These are phyloP conservation scores for Artemia sp. DNA, from an alignment of 2,888 invertebrate species.

Conservation along the genomic window DNA sequence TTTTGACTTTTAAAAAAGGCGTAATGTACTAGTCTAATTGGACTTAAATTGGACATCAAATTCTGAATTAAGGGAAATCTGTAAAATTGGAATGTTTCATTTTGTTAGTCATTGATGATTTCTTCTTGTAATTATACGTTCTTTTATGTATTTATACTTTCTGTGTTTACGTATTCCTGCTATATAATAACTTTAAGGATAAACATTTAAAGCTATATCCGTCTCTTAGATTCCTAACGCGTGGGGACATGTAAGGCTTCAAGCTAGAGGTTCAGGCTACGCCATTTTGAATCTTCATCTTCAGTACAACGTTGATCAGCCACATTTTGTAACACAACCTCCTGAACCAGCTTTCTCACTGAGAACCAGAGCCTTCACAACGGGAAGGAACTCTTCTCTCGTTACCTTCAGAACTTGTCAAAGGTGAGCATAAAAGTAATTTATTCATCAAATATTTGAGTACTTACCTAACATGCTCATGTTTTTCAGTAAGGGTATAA, in stretches of 20 bases:
- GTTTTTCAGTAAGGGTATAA: constrained; percentile 2
- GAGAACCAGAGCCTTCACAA: constrained; percentile 51
- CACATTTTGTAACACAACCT: constrained; percentile 64
- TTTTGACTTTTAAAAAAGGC: too few species aligned
- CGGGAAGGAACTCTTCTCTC: constrained; percentile 83
- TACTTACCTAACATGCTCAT: background rate
- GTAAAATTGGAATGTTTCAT: too few species aligned
- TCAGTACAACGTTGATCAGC: constrained; percentile 73
- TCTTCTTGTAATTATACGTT: background rate
- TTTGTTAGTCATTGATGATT: background rate
- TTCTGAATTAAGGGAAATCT: too few species aligned
- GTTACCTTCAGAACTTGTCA: constrained; percentile 72
- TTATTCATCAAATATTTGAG: background rate
- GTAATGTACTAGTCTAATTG: too few species aligned
- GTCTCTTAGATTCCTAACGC: constrained; percentile 61
- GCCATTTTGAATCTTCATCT: constrained; percentile 84
- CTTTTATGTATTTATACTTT: too few species aligned
- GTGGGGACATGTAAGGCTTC: constrained; percentile 84
- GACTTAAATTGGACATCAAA: too few species aligned
- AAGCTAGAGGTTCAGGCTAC: constrained; percentile 81
- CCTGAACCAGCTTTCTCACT: constrained; percentile 64
- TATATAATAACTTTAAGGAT: too few species aligned
- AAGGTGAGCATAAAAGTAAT: constrained; percentile 39
- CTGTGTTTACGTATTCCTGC: too few species aligned
- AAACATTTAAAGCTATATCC: too few species aligned